phyloP scores from a whole-genome alignment of 2,888 invertebrate genomes.

The Netelia inedita region DNA sequence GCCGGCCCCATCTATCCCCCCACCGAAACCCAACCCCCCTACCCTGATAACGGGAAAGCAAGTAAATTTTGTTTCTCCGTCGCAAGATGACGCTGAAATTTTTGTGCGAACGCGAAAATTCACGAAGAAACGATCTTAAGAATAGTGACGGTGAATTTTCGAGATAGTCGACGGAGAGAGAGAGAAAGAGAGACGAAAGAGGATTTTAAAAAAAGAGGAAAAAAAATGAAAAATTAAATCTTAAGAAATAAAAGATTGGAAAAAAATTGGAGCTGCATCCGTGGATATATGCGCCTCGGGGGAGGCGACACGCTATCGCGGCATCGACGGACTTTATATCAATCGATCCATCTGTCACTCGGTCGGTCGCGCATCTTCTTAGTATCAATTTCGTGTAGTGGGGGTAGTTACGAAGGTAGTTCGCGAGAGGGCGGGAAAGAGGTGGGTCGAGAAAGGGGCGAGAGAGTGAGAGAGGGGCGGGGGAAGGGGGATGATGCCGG shows the following conservation, averaged over 20 bases:
- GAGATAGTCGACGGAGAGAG: not conserved
- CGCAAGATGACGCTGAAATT: not conserved
- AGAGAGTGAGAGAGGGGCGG: not conserved
- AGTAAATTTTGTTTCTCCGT: not conserved
- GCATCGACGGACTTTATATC: slow-evolving; percentile 60
- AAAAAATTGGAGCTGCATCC: not conserved
- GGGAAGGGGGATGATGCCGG: slow-evolving; percentile 13
- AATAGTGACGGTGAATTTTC: not conserved
- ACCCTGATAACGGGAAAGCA: not conserved
- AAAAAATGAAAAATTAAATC: not conserved
- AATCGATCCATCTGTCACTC: slow-evolving; percentile 65
- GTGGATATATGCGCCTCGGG: not conserved
- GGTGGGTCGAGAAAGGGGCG: not conserved
- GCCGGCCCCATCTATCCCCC: not conserved
- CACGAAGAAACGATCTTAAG: not conserved
- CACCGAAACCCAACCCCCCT: too few species aligned
- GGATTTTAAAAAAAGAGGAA: not conserved
- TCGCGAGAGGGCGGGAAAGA: slow-evolving; percentile 28
- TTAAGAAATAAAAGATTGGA: not conserved
- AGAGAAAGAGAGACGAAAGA: not conserved
- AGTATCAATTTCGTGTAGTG: slow-evolving; percentile 54
- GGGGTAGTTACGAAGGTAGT: slow-evolving; percentile 54
- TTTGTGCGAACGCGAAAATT: not conserved
- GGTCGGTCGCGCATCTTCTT: slow-evolving; percentile 66
- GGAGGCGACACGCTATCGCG: slow-evolving; percentile 9